Evolutionary conservation across 2,888 invertebrate genomes (phyloP), one percentile per base, ranked within the genome.

Genomic region (Leptogaster cylindrica): DNA sequence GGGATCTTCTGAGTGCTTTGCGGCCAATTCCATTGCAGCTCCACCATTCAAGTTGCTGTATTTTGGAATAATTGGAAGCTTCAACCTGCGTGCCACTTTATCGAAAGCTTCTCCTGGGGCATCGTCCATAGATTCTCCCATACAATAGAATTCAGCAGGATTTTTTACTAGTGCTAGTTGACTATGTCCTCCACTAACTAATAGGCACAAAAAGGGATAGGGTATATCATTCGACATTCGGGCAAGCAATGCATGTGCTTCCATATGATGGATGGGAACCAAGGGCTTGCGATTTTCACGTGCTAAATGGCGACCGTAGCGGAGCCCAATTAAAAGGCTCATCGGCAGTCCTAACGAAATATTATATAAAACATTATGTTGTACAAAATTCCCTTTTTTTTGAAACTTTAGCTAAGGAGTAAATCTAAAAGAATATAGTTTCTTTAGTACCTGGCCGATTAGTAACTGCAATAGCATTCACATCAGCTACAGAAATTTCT

Each of bases 261-360:
- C 91, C 99, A 99, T 99, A 75, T 99, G 99, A 83, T 99, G 98
- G 68, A 99, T 89, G 0, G 98, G 96, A 77, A 99, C 92, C 71
- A 98, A 82, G 0, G 95, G 95, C 78, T 91, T 93, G 0, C 84
- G 81, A 71, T 86, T 83, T 63, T 82, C 81, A 72, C 82, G 84
- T 16, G 90, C 87, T 52, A 96, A 79, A 75, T 89, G 84, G 75
- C 89, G 92, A 1, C 92, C 94, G 85, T 93, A 93, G 71, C 88
- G 87, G 44, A 89, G 82, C 31, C 97, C 97, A 69, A 97, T 88
- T 68, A 83, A 72, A 64, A 98, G 82, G 66, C 94, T 94, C 64
- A 91, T 75, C 0, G 88, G 80, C 71, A 96, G 80, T n/a, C 95
- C 92, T 85, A 39, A 23, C 7, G n/a, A 52, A 51, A 25, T 27